A percentile compares a stretch with the other conserved stretches of the same genome.
phyloP scores from a whole-genome alignment of 2,113 vertebrate species.

The Tonatia bakeri region DNA sequence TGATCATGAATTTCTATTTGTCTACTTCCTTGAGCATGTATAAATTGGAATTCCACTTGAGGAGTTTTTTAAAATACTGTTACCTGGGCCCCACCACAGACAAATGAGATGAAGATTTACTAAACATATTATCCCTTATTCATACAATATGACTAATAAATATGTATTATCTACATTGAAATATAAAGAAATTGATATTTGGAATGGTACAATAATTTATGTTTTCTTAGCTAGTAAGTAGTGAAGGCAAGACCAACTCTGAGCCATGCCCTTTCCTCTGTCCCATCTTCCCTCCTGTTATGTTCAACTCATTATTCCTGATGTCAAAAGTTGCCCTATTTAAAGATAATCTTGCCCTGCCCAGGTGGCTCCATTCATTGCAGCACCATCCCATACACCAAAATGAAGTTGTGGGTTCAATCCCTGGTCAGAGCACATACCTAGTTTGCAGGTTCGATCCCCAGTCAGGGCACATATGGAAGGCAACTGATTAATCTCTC shows the following conservation, averaged over 20 bases:
- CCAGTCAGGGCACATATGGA: too few relatives aligned
- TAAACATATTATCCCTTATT: not conserved
- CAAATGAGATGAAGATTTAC: not conserved
- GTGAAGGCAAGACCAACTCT: not conserved
- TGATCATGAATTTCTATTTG: not conserved
- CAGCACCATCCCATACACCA: too few relatives aligned
- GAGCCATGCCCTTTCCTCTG: not conserved
- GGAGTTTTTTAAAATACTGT: not conserved
- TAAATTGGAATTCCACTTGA: not conserved
- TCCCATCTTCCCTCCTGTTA: not conserved
- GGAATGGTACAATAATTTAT: not conserved
- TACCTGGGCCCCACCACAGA: not conserved
- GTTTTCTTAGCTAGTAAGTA: not conserved
- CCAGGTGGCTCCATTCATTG: too few relatives aligned
- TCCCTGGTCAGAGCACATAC: too few relatives aligned
- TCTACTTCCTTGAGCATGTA: not conserved
- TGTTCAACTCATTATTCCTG: not conserved
- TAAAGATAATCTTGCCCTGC: not conserved
- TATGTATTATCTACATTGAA: not conserved
- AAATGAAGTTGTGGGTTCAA: too few relatives aligned
- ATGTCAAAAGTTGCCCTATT: not conserved
- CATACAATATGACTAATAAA: not conserved
- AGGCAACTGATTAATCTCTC: too few relatives aligned
- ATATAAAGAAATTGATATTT: not conserved
- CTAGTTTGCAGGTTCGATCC: too few relatives aligned